Evolutionary conservation across 2,888 invertebrate species (phyloP).

Genomic region (Glaucopsyche alexis): DNA sequence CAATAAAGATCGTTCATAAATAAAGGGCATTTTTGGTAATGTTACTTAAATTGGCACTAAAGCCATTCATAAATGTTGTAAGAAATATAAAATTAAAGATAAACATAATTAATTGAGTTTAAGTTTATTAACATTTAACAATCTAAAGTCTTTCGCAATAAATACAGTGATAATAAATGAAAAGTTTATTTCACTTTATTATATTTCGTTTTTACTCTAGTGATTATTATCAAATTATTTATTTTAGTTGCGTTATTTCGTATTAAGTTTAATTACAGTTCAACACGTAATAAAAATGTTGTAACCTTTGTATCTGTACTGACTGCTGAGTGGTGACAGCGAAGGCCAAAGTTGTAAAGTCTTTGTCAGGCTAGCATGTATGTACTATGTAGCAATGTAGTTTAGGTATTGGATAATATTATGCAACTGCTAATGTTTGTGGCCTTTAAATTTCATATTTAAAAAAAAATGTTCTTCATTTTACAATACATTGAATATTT

Average conservation of each 20-base stretch:
- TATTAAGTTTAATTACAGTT: slow-evolving; percentile 23
- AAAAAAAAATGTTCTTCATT: too few relatives aligned
- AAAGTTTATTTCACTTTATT: neutral
- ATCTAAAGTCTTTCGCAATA: neutral
- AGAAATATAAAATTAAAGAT: too few relatives aligned
- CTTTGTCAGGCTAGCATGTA: neutral
- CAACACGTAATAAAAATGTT: slow-evolving; percentile 26
- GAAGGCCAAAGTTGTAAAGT: slow-evolving; percentile 24
- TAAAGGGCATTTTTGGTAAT: too few relatives aligned
- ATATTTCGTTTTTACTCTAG: neutral
- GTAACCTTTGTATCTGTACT: slow-evolving; percentile 17
- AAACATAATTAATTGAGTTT: neutral
- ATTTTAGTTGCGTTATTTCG: neutral
- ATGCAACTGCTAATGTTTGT: neutral
- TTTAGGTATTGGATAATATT: neutral
- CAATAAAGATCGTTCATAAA: too few relatives aligned
- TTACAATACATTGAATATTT: too few relatives aligned
- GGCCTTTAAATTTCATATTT: too few relatives aligned
- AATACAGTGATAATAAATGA: neutral
- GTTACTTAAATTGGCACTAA: too few relatives aligned
- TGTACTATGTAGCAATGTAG: neutral
- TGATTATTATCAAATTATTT: slow-evolving; percentile 5
- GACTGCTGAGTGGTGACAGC: slow-evolving; percentile 14
- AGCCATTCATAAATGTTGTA: too few relatives aligned
- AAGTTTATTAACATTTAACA: neutral